Percentiles rank a stretch among this genome's conserved stretches.
Conservation (phyloP, 2,797 vertebrate genomes). For the Phoeniculus purpureus region DNA sequence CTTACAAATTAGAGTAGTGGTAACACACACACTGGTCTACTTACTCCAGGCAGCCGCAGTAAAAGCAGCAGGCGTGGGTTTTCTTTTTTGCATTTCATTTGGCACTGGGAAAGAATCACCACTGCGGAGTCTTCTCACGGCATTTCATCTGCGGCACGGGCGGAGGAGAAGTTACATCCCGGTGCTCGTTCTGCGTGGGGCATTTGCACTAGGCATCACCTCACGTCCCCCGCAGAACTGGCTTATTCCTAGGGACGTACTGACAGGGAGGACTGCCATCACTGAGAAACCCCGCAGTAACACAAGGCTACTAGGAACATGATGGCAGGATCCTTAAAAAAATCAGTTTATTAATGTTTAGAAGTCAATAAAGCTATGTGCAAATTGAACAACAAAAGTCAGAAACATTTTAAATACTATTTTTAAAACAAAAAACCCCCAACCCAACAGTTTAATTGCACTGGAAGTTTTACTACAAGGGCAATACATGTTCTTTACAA, state of each 20-base stretch:
- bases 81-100: conserved; percentile 7
- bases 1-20: rapidly evolving
- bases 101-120: not conserved
- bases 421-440: conserved; percentile 43
- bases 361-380: conserved; percentile 84
- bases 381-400: conserved; percentile 82
- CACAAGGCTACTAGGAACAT: conserved; percentile 21
- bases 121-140: not conserved
- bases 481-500: conserved; percentile 68
- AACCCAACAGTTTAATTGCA: conserved; percentile 80
- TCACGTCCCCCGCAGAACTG: not conserved
- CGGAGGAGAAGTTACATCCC: not conserved
- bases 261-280: not conserved
- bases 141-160: not conserved
- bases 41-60: not conserved
- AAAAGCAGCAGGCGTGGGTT: conserved; percentile 1
- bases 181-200: not conserved
- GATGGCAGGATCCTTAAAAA: conserved; percentile 71
- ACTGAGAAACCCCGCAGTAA: not conserved
- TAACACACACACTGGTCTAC: not conserved
- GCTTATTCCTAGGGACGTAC: not conserved
- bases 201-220: not conserved
- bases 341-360: conserved; percentile 87
- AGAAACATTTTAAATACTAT: conserved; percentile 85
- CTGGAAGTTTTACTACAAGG: conserved; percentile 79